A percentile compares a stretch with the other conserved stretches of the same genome.
phyloP scores from a whole-genome alignment of 2,888 invertebrate genomes.

The Fissipunctia ypsillon region DNA sequence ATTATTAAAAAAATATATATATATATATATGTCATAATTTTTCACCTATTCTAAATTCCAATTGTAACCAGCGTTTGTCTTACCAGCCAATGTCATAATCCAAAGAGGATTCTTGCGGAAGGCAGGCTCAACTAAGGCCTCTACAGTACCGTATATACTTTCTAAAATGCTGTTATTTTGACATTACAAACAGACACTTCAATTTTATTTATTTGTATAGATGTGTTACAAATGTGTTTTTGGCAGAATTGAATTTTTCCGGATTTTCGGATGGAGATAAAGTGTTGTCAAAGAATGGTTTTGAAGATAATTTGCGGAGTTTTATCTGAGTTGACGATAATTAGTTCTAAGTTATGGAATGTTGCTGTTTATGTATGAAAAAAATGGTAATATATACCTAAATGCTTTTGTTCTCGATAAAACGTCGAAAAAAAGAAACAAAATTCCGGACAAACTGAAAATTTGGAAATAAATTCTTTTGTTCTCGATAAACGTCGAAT shows the following conservation, averaged over 20 bases:
- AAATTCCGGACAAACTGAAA: background rate
- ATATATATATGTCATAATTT: too few species aligned
- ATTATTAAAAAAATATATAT: too few species aligned
- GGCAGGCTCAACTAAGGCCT: too few species aligned
- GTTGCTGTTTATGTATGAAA: background rate
- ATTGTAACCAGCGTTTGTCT: too few species aligned
- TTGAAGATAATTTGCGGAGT: conserved; percentile 29
- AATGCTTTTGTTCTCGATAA: background rate
- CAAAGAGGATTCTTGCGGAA: too few species aligned
- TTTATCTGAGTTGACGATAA: background rate
- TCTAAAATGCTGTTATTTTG: too few species aligned
- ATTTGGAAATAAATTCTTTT: background rate
- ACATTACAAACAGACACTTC: too few species aligned
- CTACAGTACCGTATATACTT: too few species aligned
- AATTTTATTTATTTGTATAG: too few species aligned
- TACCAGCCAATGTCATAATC: too few species aligned
- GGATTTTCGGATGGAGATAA: background rate
- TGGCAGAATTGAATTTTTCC: background rate
- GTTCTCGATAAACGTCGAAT: background rate
- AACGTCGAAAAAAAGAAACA: background rate
- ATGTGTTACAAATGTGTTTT: background rate
- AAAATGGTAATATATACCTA: background rate
- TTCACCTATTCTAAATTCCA: too few species aligned
- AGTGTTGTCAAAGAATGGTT: conserved; percentile 6
- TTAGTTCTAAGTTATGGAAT: background rate